Base-by-base conservation (phyloP, 2,797 vertebrate genomes). In the Sciaenops ocellatus region DNA sequence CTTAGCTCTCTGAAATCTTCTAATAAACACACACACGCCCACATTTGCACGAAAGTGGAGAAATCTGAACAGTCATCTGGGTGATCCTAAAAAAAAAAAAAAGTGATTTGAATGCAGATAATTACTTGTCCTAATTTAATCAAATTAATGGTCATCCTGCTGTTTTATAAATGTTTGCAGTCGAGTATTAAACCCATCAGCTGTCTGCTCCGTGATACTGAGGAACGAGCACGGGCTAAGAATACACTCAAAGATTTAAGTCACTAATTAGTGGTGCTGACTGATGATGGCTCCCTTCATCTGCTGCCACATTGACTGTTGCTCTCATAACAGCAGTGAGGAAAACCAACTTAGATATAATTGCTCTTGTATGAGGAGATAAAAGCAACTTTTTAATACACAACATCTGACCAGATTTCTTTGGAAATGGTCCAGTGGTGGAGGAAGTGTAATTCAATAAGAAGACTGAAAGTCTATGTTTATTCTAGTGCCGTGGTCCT, bases 161-260 rank as follows among this genome's bases (percentile, higher is more conserved):
- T 47, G 8, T 47, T 70, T 69, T 74, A 60, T 41, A 46, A 18
- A 30, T 59, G 41, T 66, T 79, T 78, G 65, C 38, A 38, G 59
- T 74, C 0, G 1, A 44, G 47, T 47, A 15, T 63, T n/a, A 38
- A 52, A 50, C 52, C 50, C 44, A 71, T 90, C 76, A 84, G 69
- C 76, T 84, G 84, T 85, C 82, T 80, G 82, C 74, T 30, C 73
- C 48, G 56, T 75, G 78, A 83, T 65, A 47, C 74, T 28, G 71
- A 84, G 55, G 65, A 73, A 79, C 70, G 69, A 82, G 67, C 51
- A 24, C 1, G n/a, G 4, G 55, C 88, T 82, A 84, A 92, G 59
- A 90, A 90, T 92, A 92, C 78, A 76, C 71, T 55, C n/a, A 30
- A 66, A 86, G 61, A 76, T 78, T 84, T 78, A 85, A 85, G 69